These are phyloP conservation scores for Agelastica alni DNA, from an alignment of 2,888 invertebrate species.

Conservation along the genomic window DNA sequence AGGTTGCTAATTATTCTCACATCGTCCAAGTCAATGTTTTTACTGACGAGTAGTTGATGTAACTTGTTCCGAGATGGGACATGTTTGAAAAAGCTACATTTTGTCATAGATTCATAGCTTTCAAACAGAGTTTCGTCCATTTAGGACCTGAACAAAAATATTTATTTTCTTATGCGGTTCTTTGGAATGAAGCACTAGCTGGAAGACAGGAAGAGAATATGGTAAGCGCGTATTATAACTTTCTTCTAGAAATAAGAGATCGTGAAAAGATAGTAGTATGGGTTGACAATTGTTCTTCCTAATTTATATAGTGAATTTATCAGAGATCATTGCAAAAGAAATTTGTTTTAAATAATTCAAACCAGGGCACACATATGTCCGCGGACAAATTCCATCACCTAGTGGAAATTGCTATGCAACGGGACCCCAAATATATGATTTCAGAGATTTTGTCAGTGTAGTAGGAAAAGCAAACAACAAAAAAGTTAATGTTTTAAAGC, in stretches of 20 bases:
- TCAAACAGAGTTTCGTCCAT: slow-evolving; percentile 7
- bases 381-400: neutral
- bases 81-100: slow-evolving; percentile 14
- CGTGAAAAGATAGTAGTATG: too few relatives aligned
- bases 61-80: slow-evolving; percentile 4
- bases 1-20: too few relatives aligned
- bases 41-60: slow-evolving; percentile 5
- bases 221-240: neutral
- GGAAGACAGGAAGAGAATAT: slow-evolving; percentile 3
- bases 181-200: slow-evolving; percentile 8
- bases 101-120: slow-evolving; percentile 10
- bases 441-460: too few relatives aligned
- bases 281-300: too few relatives aligned
- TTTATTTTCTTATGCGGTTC: too few relatives aligned
- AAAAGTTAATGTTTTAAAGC: too few relatives aligned
- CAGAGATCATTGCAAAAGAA: too few relatives aligned
- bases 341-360: neutral
- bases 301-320: too few relatives aligned
- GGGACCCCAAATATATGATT: too few relatives aligned
- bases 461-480: too few relatives aligned
- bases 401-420: neutral
- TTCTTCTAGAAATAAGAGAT: neutral
- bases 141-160: neutral
- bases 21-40: too few relatives aligned
- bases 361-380: neutral